These are phyloP conservation scores for Tenrec ecaudatus DNA, from an alignment of 2,113 vertebrate species.

Conservation along the genomic window DNA sequence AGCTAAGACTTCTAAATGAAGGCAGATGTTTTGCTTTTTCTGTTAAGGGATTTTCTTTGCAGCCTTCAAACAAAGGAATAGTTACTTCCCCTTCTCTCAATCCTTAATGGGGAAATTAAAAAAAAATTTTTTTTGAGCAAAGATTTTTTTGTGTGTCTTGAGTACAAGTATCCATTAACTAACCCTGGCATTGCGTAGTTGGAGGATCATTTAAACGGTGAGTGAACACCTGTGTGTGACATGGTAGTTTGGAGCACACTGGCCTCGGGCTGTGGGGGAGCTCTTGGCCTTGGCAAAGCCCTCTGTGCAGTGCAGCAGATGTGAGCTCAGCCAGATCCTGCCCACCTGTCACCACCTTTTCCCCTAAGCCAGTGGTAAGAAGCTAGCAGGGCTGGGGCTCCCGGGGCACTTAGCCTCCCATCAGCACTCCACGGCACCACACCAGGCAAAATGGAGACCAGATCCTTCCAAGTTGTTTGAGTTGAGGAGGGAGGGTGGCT, in stretches of 20 bases:
- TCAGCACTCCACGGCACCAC: background rate
- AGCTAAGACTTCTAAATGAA: conserved; percentile 85
- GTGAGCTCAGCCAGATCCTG: too few relatives aligned
- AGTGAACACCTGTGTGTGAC: background rate
- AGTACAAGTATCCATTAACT: background rate
- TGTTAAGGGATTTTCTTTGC: conserved; percentile 74
- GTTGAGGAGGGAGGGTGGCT: too few relatives aligned
- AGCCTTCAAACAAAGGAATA: conserved; percentile 67
- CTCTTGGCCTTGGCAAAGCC: too few relatives aligned
- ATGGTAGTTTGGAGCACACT: too few relatives aligned
- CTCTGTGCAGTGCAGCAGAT: too few relatives aligned
- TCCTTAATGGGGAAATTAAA: background rate
- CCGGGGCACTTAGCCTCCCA: background rate
- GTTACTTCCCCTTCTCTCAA: conserved; percentile 69
- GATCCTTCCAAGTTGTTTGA: too few relatives aligned
- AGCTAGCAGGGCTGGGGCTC: background rate
- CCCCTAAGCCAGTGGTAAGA: background rate
- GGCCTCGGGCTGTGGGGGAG: too few relatives aligned
- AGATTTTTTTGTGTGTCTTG: conserved; percentile 28
- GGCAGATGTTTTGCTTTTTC: conserved; percentile 78
- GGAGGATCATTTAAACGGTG: background rate
- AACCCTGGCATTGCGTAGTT: too few relatives aligned
- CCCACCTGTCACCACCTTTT: too few relatives aligned
- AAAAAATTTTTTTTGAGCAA: background rate
- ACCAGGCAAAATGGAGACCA: background rate